phyloP scores from a whole-genome alignment of 2,113 vertebrate species.

The Connochaetes taurinus region DNA sequence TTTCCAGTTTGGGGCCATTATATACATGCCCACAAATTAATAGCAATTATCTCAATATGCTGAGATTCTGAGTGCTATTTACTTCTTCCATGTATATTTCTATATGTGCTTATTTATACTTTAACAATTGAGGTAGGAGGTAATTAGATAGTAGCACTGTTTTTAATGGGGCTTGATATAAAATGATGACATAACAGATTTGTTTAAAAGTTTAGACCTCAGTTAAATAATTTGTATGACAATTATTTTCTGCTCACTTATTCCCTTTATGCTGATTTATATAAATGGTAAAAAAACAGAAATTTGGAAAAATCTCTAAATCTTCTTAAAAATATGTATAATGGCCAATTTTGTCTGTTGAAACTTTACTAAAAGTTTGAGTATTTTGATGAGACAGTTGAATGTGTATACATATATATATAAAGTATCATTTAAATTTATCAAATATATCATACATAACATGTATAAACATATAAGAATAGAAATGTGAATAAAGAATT shows the following conservation, averaged over 20 bases:
- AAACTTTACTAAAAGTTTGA: neutral
- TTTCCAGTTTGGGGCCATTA: neutral
- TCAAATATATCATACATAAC: neutral
- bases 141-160: neutral
- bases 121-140: neutral
- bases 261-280: neutral
- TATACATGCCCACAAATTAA: neutral
- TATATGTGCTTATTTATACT: neutral
- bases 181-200: neutral
- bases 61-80: neutral
- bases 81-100: neutral
- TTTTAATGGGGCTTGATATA: neutral
- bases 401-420: neutral
- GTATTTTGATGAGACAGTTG: neutral
- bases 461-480: neutral
- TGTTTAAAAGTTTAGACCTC: neutral
- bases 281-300: neutral
- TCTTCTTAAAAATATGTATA: neutral
- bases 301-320: neutral
- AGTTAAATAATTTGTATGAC: neutral
- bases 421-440: neutral
- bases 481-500: neutral
- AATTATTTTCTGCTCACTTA: neutral
- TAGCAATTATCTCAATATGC: neutral
- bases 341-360: neutral